Conservation (phyloP, 2,797 vertebrate genomes). For the Erethizon dorsatum region DNA sequence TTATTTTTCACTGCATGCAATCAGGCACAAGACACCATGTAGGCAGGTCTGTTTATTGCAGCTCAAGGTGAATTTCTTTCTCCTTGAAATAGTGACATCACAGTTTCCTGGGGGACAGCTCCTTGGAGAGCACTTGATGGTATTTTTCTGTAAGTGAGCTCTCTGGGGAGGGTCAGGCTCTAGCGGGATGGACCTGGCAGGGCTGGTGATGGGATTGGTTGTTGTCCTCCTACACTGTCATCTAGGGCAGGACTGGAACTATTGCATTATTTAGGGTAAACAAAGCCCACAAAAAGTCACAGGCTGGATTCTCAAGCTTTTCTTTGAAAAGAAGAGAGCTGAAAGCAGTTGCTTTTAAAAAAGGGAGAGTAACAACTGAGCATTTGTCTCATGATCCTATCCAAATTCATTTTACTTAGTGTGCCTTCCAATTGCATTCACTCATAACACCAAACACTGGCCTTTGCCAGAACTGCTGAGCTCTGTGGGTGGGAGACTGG, state of each 20-base stretch:
- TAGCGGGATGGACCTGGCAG: background rate
- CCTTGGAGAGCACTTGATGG: conserved; percentile 49
- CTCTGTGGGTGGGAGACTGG: background rate
- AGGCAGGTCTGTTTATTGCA: conserved; percentile 31
- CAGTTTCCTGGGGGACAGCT: conserved; percentile 36
- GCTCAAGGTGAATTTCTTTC: conserved; percentile 78
- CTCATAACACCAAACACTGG: accelerated
- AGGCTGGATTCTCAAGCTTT: background rate
- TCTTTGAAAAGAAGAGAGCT: background rate
- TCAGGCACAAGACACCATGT: conserved; percentile 33
- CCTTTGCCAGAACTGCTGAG: background rate
- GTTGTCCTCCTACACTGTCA: background rate
- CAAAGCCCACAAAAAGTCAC: background rate
- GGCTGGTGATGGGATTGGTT: conserved; percentile 7
- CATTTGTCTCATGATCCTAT: background rate
- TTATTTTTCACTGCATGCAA: conserved; percentile 52
- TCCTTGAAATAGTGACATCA: conserved; percentile 56
- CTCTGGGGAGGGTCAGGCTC: conserved; percentile 40
- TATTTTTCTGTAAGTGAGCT: conserved; percentile 76
- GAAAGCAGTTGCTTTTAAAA: background rate
- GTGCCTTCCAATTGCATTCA: background rate
- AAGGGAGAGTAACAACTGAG: background rate
- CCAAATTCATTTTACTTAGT: background rate
- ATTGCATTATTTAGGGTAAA: conserved; percentile 55
- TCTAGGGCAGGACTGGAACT: background rate